These are phyloP conservation scores for Grapholita molesta DNA, from an alignment of 1,140 invertebrate species.

Conservation along the genomic window DNA sequence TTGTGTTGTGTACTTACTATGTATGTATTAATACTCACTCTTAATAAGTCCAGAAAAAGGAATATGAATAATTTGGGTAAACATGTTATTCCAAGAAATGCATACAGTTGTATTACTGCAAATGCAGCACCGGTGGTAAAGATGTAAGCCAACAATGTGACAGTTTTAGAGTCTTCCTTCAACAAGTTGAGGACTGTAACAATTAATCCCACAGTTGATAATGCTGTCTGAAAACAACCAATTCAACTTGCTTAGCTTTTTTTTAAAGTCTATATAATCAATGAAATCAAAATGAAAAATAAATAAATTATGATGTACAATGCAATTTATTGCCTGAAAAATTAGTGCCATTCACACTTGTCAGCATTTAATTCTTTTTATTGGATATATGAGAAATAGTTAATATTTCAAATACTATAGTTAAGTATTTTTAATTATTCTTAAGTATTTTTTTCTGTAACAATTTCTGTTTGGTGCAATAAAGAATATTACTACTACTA, in stretches of 20 bases:
- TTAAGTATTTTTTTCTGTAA: too few relatives aligned
- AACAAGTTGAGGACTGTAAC: slow-evolving; percentile 47
- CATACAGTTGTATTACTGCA: slow-evolving; percentile 39
- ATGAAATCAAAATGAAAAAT: too few relatives aligned
- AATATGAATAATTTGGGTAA: slow-evolving; percentile 36
- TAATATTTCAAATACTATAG: too few relatives aligned
- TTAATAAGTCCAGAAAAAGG: slow-evolving; percentile 40
- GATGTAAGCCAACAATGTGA: slow-evolving; percentile 33
- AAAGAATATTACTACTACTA: too few relatives aligned
- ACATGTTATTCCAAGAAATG: slow-evolving; percentile 37
- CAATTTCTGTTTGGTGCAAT: too few relatives aligned
- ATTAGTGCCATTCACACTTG: too few relatives aligned
- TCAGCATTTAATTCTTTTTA: too few relatives aligned
- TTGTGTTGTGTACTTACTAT: too few relatives aligned
- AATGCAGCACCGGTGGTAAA: slow-evolving; percentile 31
- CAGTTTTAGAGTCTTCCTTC: slow-evolving; percentile 36
- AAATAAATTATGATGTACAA: too few relatives aligned
- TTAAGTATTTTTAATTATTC: too few relatives aligned
- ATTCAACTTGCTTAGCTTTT: background rate
- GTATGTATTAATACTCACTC: slow-evolving; percentile 51
- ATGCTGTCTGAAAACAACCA: slow-evolving; percentile 55
- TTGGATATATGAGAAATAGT: too few relatives aligned
- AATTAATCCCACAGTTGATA: slow-evolving; percentile 55
- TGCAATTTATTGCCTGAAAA: too few relatives aligned
- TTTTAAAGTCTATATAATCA: slow-evolving; percentile 2